Evolutionary conservation across 2,888 invertebrate species (phyloP), one percentile per base, ranked within the genome.

Genomic region (Suillia variegata): DNA sequence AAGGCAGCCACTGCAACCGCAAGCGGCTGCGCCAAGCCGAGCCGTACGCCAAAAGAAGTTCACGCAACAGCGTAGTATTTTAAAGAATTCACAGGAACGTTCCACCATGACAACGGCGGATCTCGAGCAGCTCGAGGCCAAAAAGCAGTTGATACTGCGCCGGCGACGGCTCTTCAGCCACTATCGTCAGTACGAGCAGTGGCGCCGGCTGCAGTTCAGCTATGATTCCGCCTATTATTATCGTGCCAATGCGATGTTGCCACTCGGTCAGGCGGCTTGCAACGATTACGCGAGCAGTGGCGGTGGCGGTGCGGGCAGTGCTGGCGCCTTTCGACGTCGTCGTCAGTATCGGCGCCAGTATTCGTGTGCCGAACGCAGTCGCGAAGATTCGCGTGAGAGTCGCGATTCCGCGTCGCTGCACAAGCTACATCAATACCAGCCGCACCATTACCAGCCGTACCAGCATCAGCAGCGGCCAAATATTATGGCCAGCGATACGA

Each of bases 161-260:
- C 74, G 77, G 10, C 72, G 80, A 17, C 74, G 80, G 13, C 73
- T 81, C 17, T 81, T 80, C 59, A 81, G 81, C 66, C 81, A 81
- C 62, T 79, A 81, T 64, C 73, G 81, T 21, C 81, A 81, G 63
- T 81, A 81, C 60, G 81, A 81, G 62, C 80, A 80, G 68, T 81
- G 81, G 81, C 78, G 81, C 38, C 74, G 79, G 60, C 77, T 77
- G 53, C 81, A 81, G 66, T 81, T 81, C 63, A 81, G 81, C 70
- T 80, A 78, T 62, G 81, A 81, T 69, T 78, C 80, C 59, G 78
- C 79, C 62, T 79, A 77, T 67, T n/a, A n/a, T n/a, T 79, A 78
- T 70, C 80, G 80, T 61, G 70, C 73, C 62, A 66, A 69, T 66
- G 77, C 79, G 64, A 18, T 75, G 47, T 20, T 76, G 47, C 66